Conservation (phyloP, 2,888 invertebrate species). For the Macrophya alboannulata region DNA sequence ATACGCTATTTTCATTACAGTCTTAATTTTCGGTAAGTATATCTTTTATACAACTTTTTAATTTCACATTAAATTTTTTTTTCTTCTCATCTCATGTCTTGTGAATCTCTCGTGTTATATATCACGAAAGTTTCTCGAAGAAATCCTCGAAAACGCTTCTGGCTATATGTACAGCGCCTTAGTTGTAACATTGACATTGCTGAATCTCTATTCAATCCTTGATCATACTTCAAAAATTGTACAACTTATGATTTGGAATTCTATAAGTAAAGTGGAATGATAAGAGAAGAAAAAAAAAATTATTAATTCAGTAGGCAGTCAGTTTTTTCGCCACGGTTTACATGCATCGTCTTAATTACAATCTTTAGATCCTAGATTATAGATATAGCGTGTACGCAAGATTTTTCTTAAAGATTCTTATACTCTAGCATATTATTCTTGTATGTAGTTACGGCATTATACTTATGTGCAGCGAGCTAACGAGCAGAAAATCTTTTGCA, state of each 20-base stretch:
- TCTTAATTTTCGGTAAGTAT: slow-evolving; percentile 72
- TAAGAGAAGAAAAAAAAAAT: neutral
- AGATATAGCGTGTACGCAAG: neutral
- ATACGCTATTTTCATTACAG: slow-evolving; percentile 68
- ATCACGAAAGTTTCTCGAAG: no score
- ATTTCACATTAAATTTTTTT: neutral
- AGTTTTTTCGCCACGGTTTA: neutral
- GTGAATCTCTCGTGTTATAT: neutral
- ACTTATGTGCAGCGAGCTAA: neutral
- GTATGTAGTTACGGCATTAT: slow-evolving; percentile 10
- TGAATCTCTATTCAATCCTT: slow-evolving; percentile 15
- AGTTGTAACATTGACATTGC: slow-evolving; percentile 45
- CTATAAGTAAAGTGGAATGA: neutral
- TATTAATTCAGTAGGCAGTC: neutral
- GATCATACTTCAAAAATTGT: neutral
- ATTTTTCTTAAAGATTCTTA: neutral
- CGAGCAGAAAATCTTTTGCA: slow-evolving; percentile 4
- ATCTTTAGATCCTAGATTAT: neutral
- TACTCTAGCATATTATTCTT: neutral
- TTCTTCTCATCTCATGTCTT: neutral
- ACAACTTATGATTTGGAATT: neutral
- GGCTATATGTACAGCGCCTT: neutral
- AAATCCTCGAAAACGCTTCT: slow-evolving; percentile 17
- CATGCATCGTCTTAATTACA: neutral
- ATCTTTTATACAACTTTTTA: slow-evolving; percentile 25